Evolutionary conservation across 2,797 vertebrate genomes (phyloP).

Genomic region (Labroides dimidiatus): DNA sequence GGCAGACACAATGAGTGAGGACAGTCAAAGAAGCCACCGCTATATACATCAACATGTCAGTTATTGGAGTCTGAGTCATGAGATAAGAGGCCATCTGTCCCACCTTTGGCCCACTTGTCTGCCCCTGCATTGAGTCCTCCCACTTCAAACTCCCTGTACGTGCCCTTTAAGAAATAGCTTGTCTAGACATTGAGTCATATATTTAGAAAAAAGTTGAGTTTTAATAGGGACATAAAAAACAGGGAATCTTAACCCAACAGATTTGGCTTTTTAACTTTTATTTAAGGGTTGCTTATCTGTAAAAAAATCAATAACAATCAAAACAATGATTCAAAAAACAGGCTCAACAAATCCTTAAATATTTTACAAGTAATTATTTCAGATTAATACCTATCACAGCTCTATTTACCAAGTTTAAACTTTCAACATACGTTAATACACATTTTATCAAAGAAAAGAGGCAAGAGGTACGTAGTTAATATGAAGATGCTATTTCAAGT

Average conservation of each 20-base stretch:
- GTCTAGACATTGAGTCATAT: constrained; percentile 8
- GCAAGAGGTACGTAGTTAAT: constrained; percentile 15
- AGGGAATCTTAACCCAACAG: background rate
- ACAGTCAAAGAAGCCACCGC: constrained; percentile 25
- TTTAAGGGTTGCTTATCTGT: constrained; percentile 20
- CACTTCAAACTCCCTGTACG: constrained; percentile 17
- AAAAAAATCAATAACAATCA: constrained; percentile 26
- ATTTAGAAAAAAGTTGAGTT: constrained; percentile 8
- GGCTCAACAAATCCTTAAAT: constrained; percentile 17
- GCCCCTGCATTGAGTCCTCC: background rate
- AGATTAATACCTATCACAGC: constrained; percentile 39
- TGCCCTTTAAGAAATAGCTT: constrained; percentile 9
- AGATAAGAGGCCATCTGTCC: constrained; percentile 52
- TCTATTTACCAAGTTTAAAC: constrained; percentile 25
- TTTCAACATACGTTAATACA: constrained; percentile 23
- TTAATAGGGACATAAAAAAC: constrained; percentile 12
- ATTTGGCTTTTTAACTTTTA: constrained; percentile 35
- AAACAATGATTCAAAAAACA: constrained; percentile 29
- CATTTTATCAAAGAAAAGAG: constrained; percentile 38
- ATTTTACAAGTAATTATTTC: constrained; percentile 18
- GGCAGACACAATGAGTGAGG: constrained; percentile 1
- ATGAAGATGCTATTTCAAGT: constrained; percentile 35
- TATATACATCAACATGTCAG: constrained; percentile 48
- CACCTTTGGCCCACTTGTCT: constrained; percentile 65
- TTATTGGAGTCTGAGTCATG: constrained; percentile 46